A percentile compares a stretch with the other conserved stretches of the same genome.
phyloP scores from a whole-genome alignment of 2,888 invertebrate species.

The Microplitis manilae region DNA sequence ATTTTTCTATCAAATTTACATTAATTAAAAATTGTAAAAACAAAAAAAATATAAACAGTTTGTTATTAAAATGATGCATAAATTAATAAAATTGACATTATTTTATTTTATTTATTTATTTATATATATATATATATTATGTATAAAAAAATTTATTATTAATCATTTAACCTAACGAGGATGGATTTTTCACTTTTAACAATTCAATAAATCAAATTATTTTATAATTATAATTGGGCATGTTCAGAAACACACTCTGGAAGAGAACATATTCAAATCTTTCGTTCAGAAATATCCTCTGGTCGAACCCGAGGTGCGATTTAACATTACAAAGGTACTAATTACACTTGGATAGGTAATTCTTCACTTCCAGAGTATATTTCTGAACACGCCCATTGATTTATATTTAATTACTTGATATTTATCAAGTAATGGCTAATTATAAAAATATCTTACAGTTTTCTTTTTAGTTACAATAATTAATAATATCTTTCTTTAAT shows the following conservation, averaged over 20 bases:
- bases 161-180: slow-evolving; percentile 39
- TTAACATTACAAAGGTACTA: no score
- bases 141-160: slow-evolving; percentile 26
- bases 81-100: slow-evolving; percentile 36
- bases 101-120: slow-evolving; percentile 27
- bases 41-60: slow-evolving; percentile 30
- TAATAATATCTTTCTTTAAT: no score
- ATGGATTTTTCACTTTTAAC: slow-evolving; percentile 18
- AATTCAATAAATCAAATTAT: slow-evolving; percentile 4
- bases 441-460: slow-evolving; percentile 25
- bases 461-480: neutral
- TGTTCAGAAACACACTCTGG: no score
- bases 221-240: neutral
- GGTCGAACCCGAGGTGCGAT: no score
- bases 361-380: no score
- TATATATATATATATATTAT: slow-evolving; percentile 17
- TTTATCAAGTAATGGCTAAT: slow-evolving; percentile 12
- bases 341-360: no score
- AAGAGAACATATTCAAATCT: no score
- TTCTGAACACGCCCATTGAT: no score
- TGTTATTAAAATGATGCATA: slow-evolving; percentile 34
- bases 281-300: no score
- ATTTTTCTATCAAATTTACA: slow-evolving; percentile 20
- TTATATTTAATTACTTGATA: neutral
- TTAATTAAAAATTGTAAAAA: slow-evolving; percentile 12